Conservation (phyloP, 1,140 invertebrate species). For the Bradysia coprophila region DNA sequence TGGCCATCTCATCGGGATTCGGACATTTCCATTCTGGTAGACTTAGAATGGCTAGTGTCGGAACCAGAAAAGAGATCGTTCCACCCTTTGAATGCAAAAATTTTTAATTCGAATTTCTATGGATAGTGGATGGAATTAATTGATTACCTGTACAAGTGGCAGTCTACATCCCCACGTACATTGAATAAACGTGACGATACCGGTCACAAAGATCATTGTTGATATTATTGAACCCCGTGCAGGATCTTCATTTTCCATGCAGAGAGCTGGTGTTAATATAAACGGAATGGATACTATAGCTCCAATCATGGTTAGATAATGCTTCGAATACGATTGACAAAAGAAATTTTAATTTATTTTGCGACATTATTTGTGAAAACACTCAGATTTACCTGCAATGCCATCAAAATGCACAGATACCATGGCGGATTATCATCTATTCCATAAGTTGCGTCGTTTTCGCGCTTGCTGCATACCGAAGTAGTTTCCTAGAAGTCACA, state of each 20-base stretch:
- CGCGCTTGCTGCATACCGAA: no score
- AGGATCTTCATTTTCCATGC: slow-evolving; percentile 62
- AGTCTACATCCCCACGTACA: slow-evolving; percentile 53
- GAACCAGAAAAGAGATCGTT: slow-evolving; percentile 70
- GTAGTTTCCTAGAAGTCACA: no score
- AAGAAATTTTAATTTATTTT: slow-evolving; percentile 4
- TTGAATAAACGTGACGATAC: slow-evolving; percentile 64
- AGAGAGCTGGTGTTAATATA: slow-evolving; percentile 59
- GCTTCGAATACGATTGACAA: slow-evolving; percentile 30
- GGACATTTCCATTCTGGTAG: slow-evolving; percentile 67
- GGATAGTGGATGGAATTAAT: background rate
- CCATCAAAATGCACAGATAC: slow-evolving; percentile 67
- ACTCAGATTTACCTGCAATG: slow-evolving; percentile 65
- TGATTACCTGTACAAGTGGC: slow-evolving; percentile 38
- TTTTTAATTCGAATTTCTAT: no score
- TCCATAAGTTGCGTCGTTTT: slow-evolving; percentile 34
- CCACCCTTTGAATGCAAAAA: slow-evolving; percentile 55
- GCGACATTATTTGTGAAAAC: no score
- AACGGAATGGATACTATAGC: slow-evolving; percentile 72
- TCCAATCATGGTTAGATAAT: slow-evolving; percentile 77
- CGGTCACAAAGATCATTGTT: slow-evolving; percentile 77
- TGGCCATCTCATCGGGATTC: slow-evolving; percentile 24
- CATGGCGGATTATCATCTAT: slow-evolving; percentile 69
- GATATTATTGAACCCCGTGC: slow-evolving; percentile 65
- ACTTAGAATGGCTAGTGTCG: slow-evolving; percentile 63